phyloP scores from a whole-genome alignment of 2,797 vertebrate genomes.

The Tragopan temminckii region DNA sequence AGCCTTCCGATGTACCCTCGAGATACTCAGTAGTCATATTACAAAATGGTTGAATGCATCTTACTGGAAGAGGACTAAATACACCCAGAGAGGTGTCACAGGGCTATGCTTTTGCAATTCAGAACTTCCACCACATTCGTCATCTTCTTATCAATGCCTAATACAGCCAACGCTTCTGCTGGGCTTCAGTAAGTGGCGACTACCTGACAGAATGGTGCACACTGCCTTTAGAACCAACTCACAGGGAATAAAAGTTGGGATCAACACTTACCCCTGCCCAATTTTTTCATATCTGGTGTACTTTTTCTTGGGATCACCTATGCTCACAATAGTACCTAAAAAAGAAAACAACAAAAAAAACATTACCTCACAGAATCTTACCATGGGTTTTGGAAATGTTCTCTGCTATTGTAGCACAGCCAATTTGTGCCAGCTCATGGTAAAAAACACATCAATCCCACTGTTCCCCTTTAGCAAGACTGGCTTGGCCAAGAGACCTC shows the following conservation, averaged over 20 bases:
- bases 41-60: background rate
- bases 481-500: background rate
- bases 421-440: background rate
- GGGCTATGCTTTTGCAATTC: background rate
- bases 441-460: background rate
- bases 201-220: background rate
- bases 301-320: constrained; percentile 98
- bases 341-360: background rate
- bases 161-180: background rate
- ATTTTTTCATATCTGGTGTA: constrained; percentile 99
- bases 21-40: background rate
- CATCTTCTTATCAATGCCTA: background rate
- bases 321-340: constrained; percentile 96
- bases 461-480: background rate
- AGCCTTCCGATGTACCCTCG: background rate
- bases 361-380: background rate
- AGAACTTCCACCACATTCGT: background rate
- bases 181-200: background rate
- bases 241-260: background rate
- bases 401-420: background rate
- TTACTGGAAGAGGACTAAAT: background rate
- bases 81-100: background rate
- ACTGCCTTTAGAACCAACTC: background rate
- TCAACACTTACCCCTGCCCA: constrained; percentile 92
- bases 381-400: background rate